These are phyloP conservation scores for Siniperca scherzeri DNA, from an alignment of 2,797 vertebrate species.

Conservation along the genomic window DNA sequence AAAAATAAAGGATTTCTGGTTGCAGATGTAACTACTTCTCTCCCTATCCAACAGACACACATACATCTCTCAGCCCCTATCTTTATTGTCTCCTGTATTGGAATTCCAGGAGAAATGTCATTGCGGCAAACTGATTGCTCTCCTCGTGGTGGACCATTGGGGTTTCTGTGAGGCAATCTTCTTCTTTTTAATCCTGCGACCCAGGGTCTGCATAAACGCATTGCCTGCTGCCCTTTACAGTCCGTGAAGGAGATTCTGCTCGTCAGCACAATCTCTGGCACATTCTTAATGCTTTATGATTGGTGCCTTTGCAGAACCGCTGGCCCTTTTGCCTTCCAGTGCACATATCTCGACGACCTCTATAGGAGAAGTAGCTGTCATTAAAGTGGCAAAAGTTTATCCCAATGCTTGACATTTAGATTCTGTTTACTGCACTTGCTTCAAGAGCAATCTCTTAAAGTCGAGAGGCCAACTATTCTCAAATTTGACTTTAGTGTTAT, in stretches of 20 bases:
- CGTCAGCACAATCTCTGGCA: conserved; percentile 72
- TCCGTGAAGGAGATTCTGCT: conserved; percentile 60
- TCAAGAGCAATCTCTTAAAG: background rate
- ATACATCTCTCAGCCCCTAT: background rate
- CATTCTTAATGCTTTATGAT: conserved; percentile 66
- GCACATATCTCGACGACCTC: conserved; percentile 55
- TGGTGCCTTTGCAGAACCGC: conserved; percentile 36
- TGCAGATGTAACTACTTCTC: background rate
- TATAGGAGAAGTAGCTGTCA: conserved; percentile 14
- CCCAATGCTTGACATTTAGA: conserved; percentile 28
- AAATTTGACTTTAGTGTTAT: background rate
- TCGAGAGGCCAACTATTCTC: background rate
- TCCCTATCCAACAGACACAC: background rate
- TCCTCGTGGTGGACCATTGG: conserved; percentile 36
- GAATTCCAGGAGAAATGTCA: conserved; percentile 54
- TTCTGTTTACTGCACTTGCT: background rate
- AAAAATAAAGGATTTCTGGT: background rate
- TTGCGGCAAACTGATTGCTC: conserved; percentile 55
- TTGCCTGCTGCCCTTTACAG: conserved; percentile 58
- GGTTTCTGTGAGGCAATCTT: conserved; percentile 57
- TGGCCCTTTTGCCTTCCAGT: conserved; percentile 26
- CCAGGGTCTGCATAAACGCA: conserved; percentile 42
- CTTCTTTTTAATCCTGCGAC: conserved; percentile 61
- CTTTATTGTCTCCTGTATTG: conserved; percentile 28
- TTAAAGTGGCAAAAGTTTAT: conserved; percentile 18